Base-by-base conservation (phyloP, 2,797 vertebrate genomes). In the Neoniphon sammara region DNA sequence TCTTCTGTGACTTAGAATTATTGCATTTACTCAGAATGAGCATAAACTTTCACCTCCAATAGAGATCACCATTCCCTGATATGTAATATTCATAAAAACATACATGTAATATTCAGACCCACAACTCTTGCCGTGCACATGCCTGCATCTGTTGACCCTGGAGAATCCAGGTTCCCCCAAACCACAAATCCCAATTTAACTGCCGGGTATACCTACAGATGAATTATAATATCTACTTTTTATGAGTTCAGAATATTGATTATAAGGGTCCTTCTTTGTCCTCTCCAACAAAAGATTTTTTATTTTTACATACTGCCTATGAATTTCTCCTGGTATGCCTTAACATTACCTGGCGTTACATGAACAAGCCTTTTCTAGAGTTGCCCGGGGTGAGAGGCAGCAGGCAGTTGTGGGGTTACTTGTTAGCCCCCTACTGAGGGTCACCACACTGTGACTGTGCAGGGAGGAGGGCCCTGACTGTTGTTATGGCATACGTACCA, bases 221-320 rank as follows among this genome's bases (percentile, higher is more conserved):
- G 60, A 83, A 76, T 78, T 67, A 67, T 42, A n/a, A n/a, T 15
- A 7, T 81, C 75, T 57, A 65, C 75, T 82, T 59, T 69, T 21
- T 65, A 46, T 73, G 60, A 64, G 31, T 70, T 74, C 47, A 67
- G 76, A 83, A 80, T 83, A 76, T 85, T 70, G 64, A 86, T 76
- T 18, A 69, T 11, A 17, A 21, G 27, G 20, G 44, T 7, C 60
- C 64, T 83, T 77, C n/a, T 5, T 44, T 18, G 60, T 70, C 17
- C 21, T 60, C 1, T 9, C 10, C 34, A 46, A 25, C 46, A 56
- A 44, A 70, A 3, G n/a, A 31, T 4, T 79, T 46, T 80, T 55
- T 25, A 20, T 12, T 21, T 31, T 11, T 12, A 55, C 34, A 75
- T 36, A 34, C 11, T 0, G 1, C 15, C 0, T 4, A 20, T 68